These are phyloP conservation scores for Zaprionus camerounensis DNA, from an alignment of 1,140 invertebrate genomes.

Conservation along the genomic window DNA sequence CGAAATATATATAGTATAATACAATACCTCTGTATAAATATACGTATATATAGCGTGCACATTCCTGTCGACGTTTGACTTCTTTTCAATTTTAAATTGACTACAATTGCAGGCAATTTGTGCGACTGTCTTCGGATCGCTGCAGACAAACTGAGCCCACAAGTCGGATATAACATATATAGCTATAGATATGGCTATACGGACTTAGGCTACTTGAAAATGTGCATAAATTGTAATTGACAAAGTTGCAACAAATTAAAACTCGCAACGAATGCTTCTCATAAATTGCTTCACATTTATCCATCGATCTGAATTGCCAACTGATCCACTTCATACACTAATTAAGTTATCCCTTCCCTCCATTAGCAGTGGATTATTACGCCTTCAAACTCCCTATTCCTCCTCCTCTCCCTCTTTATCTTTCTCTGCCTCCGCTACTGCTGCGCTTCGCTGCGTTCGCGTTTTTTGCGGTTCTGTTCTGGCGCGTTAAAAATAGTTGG, in stretches of 20 bases:
- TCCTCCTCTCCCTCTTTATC: background rate
- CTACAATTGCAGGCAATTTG: conserved; percentile 76
- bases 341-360: background rate
- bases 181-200: conserved; percentile 1
- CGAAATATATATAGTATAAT: conserved; percentile 3
- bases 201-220: conserved; percentile 29
- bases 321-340: background rate
- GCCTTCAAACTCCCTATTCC: background rate
- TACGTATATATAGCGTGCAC: conserved; percentile 28
- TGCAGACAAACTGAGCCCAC: conserved; percentile 12
- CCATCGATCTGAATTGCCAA: background rate
- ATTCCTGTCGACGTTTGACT: conserved; percentile 72
- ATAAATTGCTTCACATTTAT: background rate
- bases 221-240: conserved; percentile 67
- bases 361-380: background rate
- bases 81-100: conserved; percentile 83
- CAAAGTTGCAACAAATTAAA: conserved; percentile 63
- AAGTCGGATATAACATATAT: conserved; percentile 1
- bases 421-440: background rate
- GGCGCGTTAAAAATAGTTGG: conserved; percentile 31
- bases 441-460: background rate
- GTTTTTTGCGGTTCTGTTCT: conserved; percentile 32
- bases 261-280: conserved; percentile 24
- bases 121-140: conserved; percentile 19
- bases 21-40: conserved; percentile 22